phyloP scores from a whole-genome alignment of 2,888 invertebrate species.

The Iphiclides podalirius region DNA sequence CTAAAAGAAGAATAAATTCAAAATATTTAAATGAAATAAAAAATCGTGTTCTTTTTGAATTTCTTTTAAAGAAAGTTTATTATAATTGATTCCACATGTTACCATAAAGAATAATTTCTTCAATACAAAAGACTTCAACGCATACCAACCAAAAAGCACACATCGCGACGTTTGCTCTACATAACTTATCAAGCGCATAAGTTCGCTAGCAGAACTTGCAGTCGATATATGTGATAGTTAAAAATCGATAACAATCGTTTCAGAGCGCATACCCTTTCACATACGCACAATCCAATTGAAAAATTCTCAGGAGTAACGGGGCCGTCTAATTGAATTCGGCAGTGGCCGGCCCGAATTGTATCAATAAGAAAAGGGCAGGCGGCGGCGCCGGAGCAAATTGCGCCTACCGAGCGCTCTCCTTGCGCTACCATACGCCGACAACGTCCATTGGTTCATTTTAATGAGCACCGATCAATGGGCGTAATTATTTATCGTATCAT shows the following conservation, averaged over 20 bases:
- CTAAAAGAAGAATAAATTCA: too few relatives aligned
- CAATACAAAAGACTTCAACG: slow-evolving; percentile 53
- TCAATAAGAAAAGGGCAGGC: slow-evolving; percentile 63
- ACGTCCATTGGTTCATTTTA: slow-evolving; percentile 68
- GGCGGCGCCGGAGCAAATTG: slow-evolving; percentile 71
- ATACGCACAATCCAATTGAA: slow-evolving; percentile 46
- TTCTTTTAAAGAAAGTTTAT: too few relatives aligned
- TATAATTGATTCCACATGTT: too few relatives aligned
- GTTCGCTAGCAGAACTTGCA: too few relatives aligned
- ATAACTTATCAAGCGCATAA: too few relatives aligned
- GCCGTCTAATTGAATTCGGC: slow-evolving; percentile 62
- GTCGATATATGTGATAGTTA: neutral
- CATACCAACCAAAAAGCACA: slow-evolving; percentile 6
- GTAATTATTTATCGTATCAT: slow-evolving; percentile 77
- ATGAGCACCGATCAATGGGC: slow-evolving; percentile 76
- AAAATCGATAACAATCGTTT: slow-evolving; percentile 2
- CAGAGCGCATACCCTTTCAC: neutral
- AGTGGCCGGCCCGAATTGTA: slow-evolving; percentile 60
- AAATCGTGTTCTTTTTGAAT: too few relatives aligned
- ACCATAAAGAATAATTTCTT: too few relatives aligned
- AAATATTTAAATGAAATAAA: too few relatives aligned
- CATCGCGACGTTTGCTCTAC: neutral
- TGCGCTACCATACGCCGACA: slow-evolving; percentile 44
- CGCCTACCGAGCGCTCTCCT: slow-evolving; percentile 54
- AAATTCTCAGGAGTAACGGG: slow-evolving; percentile 51